Base-by-base conservation (phyloP, 2,113 vertebrate genomes). In the Bufo bufo region DNA sequence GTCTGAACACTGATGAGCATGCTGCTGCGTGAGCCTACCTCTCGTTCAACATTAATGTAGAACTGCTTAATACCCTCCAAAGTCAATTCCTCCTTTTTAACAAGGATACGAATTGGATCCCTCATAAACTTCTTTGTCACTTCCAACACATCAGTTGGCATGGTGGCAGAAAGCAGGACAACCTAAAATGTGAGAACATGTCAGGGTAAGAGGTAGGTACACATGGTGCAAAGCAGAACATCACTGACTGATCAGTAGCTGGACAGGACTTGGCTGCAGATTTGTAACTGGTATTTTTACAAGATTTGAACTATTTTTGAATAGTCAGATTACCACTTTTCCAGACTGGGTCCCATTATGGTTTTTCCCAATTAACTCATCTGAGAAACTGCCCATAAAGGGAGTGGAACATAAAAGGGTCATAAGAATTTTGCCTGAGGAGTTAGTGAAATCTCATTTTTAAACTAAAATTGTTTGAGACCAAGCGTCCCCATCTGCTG, bases 71-170 rank as follows among this genome's bases (percentile, higher is more conserved):
- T 99, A 93, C 98, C 98, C 96, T 99, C 98, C 23, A 99, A 96
- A 90, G 98, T 99, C 90, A 99, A 96, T 92, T 99, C 98, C 91
- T 99, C 98, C 87, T 99, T 99, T 91, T 99, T 99, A 91, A 99
- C 98, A 91, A 99, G 89, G 91, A 99, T 99, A 90, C 97, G 97
- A 92, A 99, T 95, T 20, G 98, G 98, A 80, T 99, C 98, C 87
- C 97, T 95, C 98, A 99, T 99, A 90, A 99, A 99, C 91, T 99
- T 99, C 92, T 98, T 99, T 89, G 98, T 99, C 92, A 99, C 98
- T 92, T 99, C 98, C 94, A 99, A 93, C 90, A 99, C 98, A 92
- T 99, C 98, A 79, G 97, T 97, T 78, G 98, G 98, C 98, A 99
- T 99, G 4, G 98, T 99, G 84, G 98, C 98, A 10, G 98, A 99